Evolutionary conservation across 2,888 invertebrate genomes (phyloP), one percentile per base, ranked within the genome.

Genomic region (Zygogramma bicolorata): DNA sequence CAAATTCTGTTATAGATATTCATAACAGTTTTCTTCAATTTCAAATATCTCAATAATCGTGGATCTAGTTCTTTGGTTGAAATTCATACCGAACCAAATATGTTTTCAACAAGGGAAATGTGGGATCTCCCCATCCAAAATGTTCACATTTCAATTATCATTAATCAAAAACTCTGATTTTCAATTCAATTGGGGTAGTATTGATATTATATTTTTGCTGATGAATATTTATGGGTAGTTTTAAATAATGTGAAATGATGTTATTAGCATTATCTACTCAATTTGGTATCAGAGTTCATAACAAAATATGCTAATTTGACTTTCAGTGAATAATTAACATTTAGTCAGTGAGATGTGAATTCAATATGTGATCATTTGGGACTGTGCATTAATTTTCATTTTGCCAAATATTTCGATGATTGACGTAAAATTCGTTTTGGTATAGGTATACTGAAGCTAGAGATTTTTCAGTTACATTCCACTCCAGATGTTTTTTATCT

Each of bases 241-340:
- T 8, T 3, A 46, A 27, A 27, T 53, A 53, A 53, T 53, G 6
- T 53, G 53, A 4, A 27, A 53, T n/a, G 13, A 13, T 5, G 15
- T 53, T 53, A 53, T 53, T 53, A 25, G 25, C 27, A 25, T 25
- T 27, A 53, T 53, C 4, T 53, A 53, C 25, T 53, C 53, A n/a
- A 25, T 53, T 53, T 15, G 5, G 25, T 27, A 53, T n/a, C 27
- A 53, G 53, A 53, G n/a, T 53, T 53, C 25, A 22, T 5, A 53
- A 25, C 53, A 27, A 1, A 53, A 53, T 53, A 53, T 27, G 53
- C 53, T 53, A 53, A 53, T 53, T 53, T 22, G 15, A 13, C 27
- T 53, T 53, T 53, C n/a, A 25, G n/a, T 53, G 53, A 53, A 53
- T 53, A 53, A 53, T 53, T 27, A 53, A 25, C 27, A 53, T 25